Percentiles rank a stretch among this genome's conserved stretches.
Evolutionary conservation across 2,797 vertebrate species (phyloP).

Genomic region (Coccyzus lansbergi): DNA sequence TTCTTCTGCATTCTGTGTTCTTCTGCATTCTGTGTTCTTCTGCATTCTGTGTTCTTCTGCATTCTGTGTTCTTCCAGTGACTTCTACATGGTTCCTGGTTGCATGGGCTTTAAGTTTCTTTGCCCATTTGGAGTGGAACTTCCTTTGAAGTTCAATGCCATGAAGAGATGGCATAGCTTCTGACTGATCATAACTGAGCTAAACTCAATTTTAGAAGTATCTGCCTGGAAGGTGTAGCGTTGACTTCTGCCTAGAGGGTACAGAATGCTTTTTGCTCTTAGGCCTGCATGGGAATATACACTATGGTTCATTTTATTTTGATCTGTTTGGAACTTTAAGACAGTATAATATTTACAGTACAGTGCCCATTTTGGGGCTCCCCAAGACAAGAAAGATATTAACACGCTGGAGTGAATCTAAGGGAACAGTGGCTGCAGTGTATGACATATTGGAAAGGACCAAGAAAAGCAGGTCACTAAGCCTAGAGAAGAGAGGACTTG

Average conservation of each 20-base stretch:
- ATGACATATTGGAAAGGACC: neutral
- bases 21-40: neutral
- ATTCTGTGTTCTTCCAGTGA: neutral
- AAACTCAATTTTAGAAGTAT: neutral
- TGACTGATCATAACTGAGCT: neutral
- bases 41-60: neutral
- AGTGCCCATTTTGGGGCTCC: neutral
- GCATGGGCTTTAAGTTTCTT: neutral
- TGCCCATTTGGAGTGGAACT: neutral
- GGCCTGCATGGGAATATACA: neutral
- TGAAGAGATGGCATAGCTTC: neutral
- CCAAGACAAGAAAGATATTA: neutral
- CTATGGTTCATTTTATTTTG: neutral
- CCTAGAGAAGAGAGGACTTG: neutral
- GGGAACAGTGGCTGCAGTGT: neutral
- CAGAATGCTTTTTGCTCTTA: neutral
- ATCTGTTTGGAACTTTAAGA: neutral
- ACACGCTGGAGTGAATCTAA: neutral
- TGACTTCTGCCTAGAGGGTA: neutral
- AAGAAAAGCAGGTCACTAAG: neutral
- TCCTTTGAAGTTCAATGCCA: neutral
- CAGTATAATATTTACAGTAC: neutral
- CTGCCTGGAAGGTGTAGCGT: neutral
- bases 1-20: neutral
- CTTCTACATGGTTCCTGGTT: neutral